Evolutionary conservation across 2,888 invertebrate species (phyloP).

Genomic region (Heliconius hortense): DNA sequence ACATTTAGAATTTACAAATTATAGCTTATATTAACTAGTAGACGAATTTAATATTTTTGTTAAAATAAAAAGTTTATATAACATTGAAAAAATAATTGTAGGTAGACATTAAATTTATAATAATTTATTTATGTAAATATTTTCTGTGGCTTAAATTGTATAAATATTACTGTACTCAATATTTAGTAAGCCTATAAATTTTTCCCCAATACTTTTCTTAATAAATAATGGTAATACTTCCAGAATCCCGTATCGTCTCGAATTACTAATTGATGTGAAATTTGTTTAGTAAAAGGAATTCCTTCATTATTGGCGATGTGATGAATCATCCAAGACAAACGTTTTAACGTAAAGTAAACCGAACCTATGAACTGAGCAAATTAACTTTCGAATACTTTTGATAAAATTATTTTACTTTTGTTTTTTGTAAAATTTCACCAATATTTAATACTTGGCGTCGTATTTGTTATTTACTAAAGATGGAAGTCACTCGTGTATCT

Average conservation of each 20-base stretch:
- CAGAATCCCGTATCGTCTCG: conserved; percentile 55
- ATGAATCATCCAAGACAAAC: conserved; percentile 76
- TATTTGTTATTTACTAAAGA: conserved; percentile 51
- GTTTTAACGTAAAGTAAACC: conserved; percentile 71
- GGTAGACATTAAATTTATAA: neutral
- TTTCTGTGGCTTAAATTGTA: neutral
- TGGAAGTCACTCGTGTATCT: conserved; percentile 50
- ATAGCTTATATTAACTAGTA: neutral
- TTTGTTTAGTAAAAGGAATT: conserved; percentile 71
- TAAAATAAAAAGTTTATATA: neutral
- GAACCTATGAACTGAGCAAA: conserved; percentile 52
- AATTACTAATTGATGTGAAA: conserved; percentile 74
- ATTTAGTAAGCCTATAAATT: conserved; percentile 5
- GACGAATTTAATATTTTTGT: neutral
- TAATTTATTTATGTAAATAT: neutral
- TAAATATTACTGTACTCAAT: neutral
- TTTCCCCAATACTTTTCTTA: conserved; percentile 12
- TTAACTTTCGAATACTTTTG: conserved; percentile 61
- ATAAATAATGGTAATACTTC: conserved; percentile 47
- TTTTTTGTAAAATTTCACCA: conserved; percentile 45
- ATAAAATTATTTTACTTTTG: conserved; percentile 62
- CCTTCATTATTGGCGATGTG: conserved; percentile 71
- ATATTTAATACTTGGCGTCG: no score
- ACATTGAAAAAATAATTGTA: neutral
- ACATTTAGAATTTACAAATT: neutral